Percentiles rank a stretch among this genome's conserved stretches.
Evolutionary conservation across 2,797 vertebrate genomes (phyloP).

Genomic region (Poeciliopsis presidionis): DNA sequence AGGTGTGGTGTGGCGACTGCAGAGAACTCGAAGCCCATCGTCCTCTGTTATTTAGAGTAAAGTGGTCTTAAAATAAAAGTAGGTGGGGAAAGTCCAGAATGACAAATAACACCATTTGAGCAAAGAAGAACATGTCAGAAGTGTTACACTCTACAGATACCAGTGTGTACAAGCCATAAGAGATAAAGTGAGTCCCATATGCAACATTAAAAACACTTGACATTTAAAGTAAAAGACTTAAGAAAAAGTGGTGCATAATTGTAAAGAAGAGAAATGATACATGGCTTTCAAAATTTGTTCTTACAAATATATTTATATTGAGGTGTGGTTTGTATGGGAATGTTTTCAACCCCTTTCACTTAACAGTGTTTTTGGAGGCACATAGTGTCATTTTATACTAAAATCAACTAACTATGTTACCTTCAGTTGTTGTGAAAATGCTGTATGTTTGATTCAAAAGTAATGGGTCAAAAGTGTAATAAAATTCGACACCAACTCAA

Average conservation of each 20-base stretch:
- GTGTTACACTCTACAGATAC: constrained; percentile 56
- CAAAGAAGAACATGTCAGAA: constrained; percentile 47
- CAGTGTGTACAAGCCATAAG: constrained; percentile 19
- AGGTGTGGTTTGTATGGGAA: background rate
- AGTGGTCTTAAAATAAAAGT: constrained; percentile 54
- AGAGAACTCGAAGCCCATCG: constrained; percentile 41
- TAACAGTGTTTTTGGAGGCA: background rate
- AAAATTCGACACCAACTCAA: background rate
- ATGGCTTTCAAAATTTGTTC: background rate
- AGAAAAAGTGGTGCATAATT: background rate
- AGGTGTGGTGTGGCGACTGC: constrained; percentile 73
- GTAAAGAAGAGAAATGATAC: background rate
- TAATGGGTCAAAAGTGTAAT: background rate
- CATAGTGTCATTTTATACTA: too few relatives aligned
- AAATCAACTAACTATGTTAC: too few relatives aligned
- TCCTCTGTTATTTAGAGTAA: constrained; percentile 69
- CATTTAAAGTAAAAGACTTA: too few relatives aligned
- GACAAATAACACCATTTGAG: constrained; percentile 37
- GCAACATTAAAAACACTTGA: background rate
- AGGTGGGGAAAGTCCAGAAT: constrained; percentile 61
- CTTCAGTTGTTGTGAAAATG: background rate
- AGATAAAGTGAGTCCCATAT: background rate
- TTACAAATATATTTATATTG: background rate
- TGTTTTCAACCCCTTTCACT: background rate
- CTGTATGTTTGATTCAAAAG: background rate